Conservation (phyloP, 2,113 vertebrate species). For the Lophura nycthemera region DNA sequence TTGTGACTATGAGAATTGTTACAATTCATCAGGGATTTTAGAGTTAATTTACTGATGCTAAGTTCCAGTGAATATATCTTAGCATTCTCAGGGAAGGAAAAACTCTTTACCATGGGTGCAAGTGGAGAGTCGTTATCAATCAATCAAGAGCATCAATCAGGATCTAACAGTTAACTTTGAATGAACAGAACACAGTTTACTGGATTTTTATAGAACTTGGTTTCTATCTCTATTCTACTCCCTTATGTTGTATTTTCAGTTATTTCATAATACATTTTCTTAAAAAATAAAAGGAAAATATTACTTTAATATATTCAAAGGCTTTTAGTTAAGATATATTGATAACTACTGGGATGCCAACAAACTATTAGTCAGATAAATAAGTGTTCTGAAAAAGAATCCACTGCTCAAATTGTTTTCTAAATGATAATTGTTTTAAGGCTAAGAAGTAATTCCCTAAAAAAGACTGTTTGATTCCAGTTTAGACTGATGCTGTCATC, state of each 20-base stretch:
- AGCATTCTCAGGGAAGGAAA: not conserved
- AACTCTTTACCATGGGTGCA: not conserved
- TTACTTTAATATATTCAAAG: not conserved
- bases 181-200: not conserved
- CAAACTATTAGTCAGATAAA: not conserved
- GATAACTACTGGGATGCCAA: not conserved
- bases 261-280: not conserved
- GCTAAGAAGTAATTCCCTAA: not conserved
- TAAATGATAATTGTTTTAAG: not conserved
- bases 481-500: not conserved
- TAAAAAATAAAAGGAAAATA: not conserved
- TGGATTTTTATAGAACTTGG: not conserved
- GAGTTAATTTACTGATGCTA: not conserved
- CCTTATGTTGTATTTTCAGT: not conserved
- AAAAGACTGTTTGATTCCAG: not conserved
- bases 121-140: not conserved
- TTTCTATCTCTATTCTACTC: not conserved
- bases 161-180: not conserved
- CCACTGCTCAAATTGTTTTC: not conserved
- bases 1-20: not conserved
- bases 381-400: not conserved
- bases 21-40: rapidly evolving
- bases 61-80: not conserved
- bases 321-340: not conserved
- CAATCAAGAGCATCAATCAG: not conserved